Conservation (phyloP, 2,113 vertebrate genomes). For the Naja naja region DNA sequence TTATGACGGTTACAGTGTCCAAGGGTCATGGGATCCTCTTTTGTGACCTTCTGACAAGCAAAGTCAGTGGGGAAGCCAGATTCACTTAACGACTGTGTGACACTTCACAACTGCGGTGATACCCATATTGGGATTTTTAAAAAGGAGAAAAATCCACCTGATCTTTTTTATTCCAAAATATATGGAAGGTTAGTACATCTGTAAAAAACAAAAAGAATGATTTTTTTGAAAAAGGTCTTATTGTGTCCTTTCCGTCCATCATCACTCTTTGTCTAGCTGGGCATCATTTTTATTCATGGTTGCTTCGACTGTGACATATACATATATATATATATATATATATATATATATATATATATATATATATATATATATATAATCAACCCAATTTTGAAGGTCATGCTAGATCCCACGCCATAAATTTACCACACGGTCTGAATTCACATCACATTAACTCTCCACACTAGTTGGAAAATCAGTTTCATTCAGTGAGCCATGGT, state of each 20-base stretch:
- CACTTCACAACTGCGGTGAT: too few relatives aligned
- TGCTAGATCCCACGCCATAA: not conserved
- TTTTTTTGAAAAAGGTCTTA: not conserved
- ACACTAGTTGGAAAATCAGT: not conserved
- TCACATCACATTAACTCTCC: not conserved
- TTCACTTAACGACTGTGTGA: too few relatives aligned
- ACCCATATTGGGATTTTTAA: not conserved
- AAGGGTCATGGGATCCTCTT: too few relatives aligned
- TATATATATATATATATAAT: too few relatives aligned
- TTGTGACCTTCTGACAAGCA: too few relatives aligned
- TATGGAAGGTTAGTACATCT: not conserved
- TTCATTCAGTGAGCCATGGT: not conserved
- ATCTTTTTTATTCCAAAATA: too few relatives aligned
- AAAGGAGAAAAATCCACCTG: not conserved
- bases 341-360: not conserved
- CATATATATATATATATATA: too few relatives aligned
- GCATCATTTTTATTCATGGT: not conserved
- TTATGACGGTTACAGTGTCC: too few relatives aligned
- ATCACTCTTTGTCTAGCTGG: not conserved
- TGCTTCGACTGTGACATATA: not conserved
- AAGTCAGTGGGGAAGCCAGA: too few relatives aligned
- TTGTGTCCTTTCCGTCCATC: not conserved
- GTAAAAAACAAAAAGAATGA: not conserved
- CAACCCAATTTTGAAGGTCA: too few relatives aligned
- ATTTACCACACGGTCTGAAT: not conserved